These are phyloP conservation scores for Lophius americanus DNA, from an alignment of 2,797 vertebrate species.

Conservation along the genomic window DNA sequence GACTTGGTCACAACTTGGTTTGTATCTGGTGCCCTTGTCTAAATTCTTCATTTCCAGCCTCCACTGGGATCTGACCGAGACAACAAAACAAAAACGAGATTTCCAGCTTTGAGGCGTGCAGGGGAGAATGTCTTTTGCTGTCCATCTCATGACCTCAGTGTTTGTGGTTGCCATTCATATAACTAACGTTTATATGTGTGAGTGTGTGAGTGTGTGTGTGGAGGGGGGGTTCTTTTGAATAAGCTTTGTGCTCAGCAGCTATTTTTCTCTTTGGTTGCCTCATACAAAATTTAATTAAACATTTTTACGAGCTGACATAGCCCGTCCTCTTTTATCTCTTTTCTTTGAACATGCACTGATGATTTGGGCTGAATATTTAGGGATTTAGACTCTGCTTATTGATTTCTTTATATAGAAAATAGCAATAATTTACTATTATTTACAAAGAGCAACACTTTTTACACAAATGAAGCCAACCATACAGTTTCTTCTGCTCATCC, in stretches of 20 bases:
- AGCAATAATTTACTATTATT: too few species aligned
- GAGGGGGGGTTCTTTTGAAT: neutral
- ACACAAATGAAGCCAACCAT: too few species aligned
- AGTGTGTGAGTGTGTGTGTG: conserved; percentile 8
- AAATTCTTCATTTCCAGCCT: conserved; percentile 77
- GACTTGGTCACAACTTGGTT: conserved; percentile 62
- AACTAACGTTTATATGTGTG: conserved; percentile 7
- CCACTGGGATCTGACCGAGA: conserved; percentile 54
- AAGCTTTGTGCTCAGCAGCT: neutral
- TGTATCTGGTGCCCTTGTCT: conserved; percentile 65
- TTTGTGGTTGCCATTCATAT: conserved; percentile 14
- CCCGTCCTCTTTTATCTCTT: conserved; percentile 9
- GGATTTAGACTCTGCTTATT: too few species aligned
- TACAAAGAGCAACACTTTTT: too few species aligned
- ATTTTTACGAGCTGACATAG: conserved; percentile 3
- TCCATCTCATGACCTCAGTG: conserved; percentile 38
- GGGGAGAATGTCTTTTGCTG: conserved; percentile 13
- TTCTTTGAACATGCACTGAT: conserved; percentile 11
- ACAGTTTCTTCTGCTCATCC: too few species aligned
- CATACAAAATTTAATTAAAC: neutral
- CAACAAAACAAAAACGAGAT: conserved; percentile 45
- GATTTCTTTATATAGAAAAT: too few species aligned
- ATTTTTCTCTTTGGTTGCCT: conserved; percentile 1
- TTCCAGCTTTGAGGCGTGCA: conserved; percentile 36
- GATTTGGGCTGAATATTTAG: neutral